Evolutionary conservation across 2,888 invertebrate species (phyloP).

Genomic region (Acanthosoma haemorrhoidale): DNA sequence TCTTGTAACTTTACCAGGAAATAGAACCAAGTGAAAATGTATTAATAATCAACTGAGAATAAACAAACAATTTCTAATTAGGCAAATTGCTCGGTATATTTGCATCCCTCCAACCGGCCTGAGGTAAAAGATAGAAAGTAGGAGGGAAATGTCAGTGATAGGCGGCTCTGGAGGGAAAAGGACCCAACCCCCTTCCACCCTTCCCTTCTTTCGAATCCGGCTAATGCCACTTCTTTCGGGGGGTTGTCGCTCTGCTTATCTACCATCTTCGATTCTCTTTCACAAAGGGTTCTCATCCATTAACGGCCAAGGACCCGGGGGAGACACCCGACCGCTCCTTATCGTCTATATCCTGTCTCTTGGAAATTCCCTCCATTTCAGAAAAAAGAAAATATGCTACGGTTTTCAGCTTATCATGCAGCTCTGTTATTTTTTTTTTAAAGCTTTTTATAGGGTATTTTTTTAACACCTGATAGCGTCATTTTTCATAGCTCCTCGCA

Average conservation of each 20-base stretch:
- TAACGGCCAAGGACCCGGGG: not conserved
- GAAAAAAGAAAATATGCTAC: not conserved
- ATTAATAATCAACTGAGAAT: too few species aligned
- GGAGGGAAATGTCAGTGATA: not conserved
- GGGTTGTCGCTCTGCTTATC: not conserved
- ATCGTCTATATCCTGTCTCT: not conserved
- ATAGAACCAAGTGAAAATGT: too few species aligned
- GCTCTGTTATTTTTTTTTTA: not conserved
- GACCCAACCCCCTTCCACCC: too few species aligned
- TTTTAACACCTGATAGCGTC: too few species aligned
- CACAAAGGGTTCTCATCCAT: slow-evolving; percentile 6
- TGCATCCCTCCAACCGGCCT: too few species aligned
- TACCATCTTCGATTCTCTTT: not conserved
- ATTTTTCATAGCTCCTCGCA: too few species aligned
- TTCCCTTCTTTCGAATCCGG: not conserved
- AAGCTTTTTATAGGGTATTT: too few species aligned
- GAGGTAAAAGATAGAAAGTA: too few species aligned
- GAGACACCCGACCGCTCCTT: not conserved
- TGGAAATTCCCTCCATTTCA: not conserved
- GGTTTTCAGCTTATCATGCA: not conserved
- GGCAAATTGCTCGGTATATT: too few species aligned
- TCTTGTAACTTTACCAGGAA: too few species aligned
- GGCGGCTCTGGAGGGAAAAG: not conserved
- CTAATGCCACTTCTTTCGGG: not conserved
- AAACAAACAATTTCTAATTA: too few species aligned